These are phyloP conservation scores for Globodera ellingtonae DNA, from an alignment of 1,140 invertebrate species.

Conservation along the genomic window DNA sequence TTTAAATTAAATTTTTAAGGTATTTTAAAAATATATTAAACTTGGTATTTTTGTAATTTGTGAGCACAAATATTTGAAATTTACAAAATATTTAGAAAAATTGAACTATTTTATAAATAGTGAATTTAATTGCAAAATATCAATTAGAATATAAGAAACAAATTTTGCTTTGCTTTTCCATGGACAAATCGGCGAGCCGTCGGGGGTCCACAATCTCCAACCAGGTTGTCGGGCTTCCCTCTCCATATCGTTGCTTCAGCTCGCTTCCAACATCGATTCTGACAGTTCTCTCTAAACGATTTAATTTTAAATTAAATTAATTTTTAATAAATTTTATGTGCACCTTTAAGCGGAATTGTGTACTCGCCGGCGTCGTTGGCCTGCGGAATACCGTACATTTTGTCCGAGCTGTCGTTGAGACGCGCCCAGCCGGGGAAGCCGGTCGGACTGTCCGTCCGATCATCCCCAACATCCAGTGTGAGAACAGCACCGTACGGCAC, in stretches of 20 bases:
- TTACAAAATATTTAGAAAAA: not conserved
- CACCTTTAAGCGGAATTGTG: constrained; percentile 12
- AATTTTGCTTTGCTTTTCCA: constrained; percentile 13
- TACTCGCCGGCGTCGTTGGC: constrained; percentile 19
- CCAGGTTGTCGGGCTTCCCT: constrained; percentile 4
- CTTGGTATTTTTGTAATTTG: no score
- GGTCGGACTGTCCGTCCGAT: not conserved
- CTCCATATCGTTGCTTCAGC: not conserved
- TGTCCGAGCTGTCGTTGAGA: not conserved
- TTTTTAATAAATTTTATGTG: no score
- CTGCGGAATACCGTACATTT: constrained; percentile 27
- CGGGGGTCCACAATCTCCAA: constrained; percentile 16
- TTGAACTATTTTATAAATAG: not conserved
- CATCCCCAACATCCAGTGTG: not conserved
- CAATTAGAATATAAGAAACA: not conserved
- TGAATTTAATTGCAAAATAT: not conserved
- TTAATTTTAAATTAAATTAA: not conserved
- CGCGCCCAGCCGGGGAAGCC: constrained; percentile 2
- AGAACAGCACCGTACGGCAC: constrained; percentile 15
- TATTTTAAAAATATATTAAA: no score
- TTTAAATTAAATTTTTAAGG: no score
- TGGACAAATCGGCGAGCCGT: constrained; percentile 5
- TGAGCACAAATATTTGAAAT: no score
- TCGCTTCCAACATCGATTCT: constrained; percentile 7
- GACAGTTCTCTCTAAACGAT: constrained; percentile 2